Evolutionary conservation across 1,140 invertebrate species (phyloP), one percentile per base, ranked within the genome.

Genomic region (Parapsyche elsis): DNA sequence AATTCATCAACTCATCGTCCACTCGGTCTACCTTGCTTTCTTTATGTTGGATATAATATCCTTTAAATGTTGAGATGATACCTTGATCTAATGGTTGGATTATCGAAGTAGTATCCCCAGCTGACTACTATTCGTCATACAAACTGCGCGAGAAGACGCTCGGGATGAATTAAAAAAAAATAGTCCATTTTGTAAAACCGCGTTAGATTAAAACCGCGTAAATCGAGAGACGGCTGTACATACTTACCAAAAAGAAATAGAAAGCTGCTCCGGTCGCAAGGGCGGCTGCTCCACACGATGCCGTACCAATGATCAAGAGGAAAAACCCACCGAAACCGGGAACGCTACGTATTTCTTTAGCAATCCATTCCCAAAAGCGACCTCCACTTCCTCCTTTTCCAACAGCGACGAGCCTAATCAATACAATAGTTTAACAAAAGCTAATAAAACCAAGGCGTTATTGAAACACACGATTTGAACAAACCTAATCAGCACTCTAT

Each of bases 401-500:
- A 88, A 87, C 45, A 90, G 84, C 77, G 88, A 84, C 26, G 12
- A 84, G 23, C 53, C 81, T 83, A 59, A 21, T 53, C n/a, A n/a
- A 61, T 9, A 30, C 76, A 76, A 57, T 19, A 57, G 5, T 78
- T 10, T 24, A 75, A 78, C 14, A 57, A n/a, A 57, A n/a, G 9
- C 9, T 23, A 73, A 49, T 19, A 73, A 46, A 73, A 46, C 9
- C n/a, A 57, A 46, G 45, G 10, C 1, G n/a, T 74, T 19, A 9
- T 49, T 49, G 46, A 46, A 23, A 74, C 10, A 16, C 74, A 12
- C n/a, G 75, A 71, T 80, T 14, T 80, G 61, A 76, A 85, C 85
- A 84, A 88, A 92, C 91, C 89, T 91, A 9, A 90, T 85, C 9
- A 89, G 84, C 24, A 92, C 84, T 84, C 90, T 90, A 81, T 92